phyloP scores from a whole-genome alignment of 2,113 vertebrate genomes.

The Daphoenositta chrysoptera region DNA sequence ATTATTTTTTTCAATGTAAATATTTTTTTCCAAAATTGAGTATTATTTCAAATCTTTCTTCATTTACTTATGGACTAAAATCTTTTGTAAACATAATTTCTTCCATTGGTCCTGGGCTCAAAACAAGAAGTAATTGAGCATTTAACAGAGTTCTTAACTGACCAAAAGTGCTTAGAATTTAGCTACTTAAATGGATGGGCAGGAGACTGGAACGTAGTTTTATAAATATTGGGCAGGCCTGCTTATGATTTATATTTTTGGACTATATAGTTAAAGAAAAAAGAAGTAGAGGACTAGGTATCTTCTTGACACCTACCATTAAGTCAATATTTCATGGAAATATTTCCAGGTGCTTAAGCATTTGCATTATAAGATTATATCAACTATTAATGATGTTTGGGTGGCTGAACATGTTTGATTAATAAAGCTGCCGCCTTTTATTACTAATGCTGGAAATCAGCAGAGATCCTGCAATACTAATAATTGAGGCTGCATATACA shows the following conservation, averaged over 20 bases:
- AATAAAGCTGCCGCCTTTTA: neutral
- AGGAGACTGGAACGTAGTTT: neutral
- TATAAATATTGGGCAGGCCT: neutral
- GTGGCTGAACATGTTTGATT: constrained; percentile 3
- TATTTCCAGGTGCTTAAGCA: neutral
- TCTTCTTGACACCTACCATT: neutral
- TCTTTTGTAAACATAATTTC: neutral
- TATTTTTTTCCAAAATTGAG: neutral
- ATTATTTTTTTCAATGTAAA: neutral
- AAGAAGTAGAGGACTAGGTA: neutral
- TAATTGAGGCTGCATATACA: neutral
- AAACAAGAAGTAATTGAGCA: neutral
- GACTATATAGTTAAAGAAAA: neutral
- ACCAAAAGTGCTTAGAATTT: neutral
- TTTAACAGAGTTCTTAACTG: neutral
- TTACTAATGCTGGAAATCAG: neutral
- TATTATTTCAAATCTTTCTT: neutral
- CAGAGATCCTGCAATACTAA: neutral
- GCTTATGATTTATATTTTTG: neutral
- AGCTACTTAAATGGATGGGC: neutral
- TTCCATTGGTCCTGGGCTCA: neutral
- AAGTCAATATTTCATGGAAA: neutral
- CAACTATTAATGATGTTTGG: neutral
- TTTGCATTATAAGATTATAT: neutral
- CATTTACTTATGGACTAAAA: neutral